These are phyloP conservation scores for Vidua chalybeata DNA, from an alignment of 2,113 vertebrate genomes.

Conservation along the genomic window DNA sequence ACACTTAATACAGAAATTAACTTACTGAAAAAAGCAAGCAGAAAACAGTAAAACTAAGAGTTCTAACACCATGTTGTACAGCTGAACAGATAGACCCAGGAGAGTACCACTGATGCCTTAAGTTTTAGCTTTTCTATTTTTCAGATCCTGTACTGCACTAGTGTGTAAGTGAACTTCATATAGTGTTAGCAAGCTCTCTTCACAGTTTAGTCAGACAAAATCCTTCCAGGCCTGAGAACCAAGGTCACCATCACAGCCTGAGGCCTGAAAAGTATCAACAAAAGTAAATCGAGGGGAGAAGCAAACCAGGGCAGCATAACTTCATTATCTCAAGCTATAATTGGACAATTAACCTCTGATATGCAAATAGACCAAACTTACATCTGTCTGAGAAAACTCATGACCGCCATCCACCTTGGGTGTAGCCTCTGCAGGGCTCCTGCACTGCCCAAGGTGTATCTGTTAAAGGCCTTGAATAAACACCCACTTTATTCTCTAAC, in stretches of 20 bases:
- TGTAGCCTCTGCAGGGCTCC: background rate
- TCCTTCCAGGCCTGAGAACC: background rate
- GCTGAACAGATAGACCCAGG: background rate
- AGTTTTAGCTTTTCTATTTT: background rate
- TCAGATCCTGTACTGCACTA: background rate
- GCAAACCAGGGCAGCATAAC: too few relatives aligned
- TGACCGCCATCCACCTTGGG: accelerated
- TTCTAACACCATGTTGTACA: background rate
- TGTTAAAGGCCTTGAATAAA: background rate
- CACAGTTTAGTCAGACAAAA: background rate
- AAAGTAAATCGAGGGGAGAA: background rate
- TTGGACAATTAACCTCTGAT: background rate
- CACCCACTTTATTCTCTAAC: background rate
- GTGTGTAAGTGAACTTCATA: background rate
- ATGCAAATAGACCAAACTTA: background rate
- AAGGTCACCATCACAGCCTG: background rate
- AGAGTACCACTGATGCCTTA: background rate
- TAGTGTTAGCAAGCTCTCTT: background rate
- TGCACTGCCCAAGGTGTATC: background rate
- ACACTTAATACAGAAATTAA: background rate
- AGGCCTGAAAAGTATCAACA: background rate
- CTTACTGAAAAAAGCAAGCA: background rate
- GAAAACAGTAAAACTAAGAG: background rate
- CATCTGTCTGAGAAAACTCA: background rate
- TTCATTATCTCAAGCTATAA: background rate